Conservation (phyloP, 2,797 vertebrate genomes). For the Dryobates pubescens region DNA sequence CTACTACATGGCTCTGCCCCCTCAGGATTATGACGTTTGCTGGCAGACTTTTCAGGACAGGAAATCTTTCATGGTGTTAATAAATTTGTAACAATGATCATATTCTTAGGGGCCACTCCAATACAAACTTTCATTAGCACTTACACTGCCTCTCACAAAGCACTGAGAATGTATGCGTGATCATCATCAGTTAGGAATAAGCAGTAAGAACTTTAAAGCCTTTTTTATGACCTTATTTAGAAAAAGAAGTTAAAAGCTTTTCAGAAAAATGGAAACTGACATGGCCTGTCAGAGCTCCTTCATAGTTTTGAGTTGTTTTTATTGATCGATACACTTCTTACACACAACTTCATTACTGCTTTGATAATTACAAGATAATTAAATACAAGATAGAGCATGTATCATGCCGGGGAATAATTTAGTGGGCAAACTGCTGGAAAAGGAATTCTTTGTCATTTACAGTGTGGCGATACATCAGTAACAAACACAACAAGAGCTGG, state of each 20-base stretch:
- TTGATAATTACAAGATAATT: slow-evolving; percentile 66
- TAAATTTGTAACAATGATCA: slow-evolving; percentile 41
- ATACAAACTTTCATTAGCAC: slow-evolving; percentile 38
- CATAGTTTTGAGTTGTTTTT: slow-evolving; percentile 38
- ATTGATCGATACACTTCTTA: slow-evolving; percentile 50
- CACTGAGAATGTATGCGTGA: background rate
- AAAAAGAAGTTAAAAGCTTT: background rate
- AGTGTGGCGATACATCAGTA: background rate
- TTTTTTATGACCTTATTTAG: background rate
- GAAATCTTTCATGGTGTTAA: slow-evolving; percentile 52
- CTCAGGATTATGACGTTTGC: slow-evolving; percentile 34
- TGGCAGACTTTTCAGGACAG: slow-evolving; percentile 41
- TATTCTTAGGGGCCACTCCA: slow-evolving; percentile 50
- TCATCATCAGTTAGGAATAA: background rate
- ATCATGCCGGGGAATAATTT: slow-evolving; percentile 43
- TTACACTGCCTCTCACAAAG: background rate
- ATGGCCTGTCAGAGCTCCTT: background rate
- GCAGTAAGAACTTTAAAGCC: background rate
- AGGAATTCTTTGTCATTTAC: slow-evolving; percentile 36
- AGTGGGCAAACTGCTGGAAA: slow-evolving; percentile 52
- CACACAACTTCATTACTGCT: slow-evolving; percentile 44
- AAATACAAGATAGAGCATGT: slow-evolving; percentile 64
- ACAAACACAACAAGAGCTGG: background rate
- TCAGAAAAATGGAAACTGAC: slow-evolving; percentile 11
- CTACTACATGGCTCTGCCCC: slow-evolving; percentile 41